Evolutionary conservation across 2,888 invertebrate species (phyloP), one percentile per base, ranked within the genome.

Genomic region (Formica aserva): DNA sequence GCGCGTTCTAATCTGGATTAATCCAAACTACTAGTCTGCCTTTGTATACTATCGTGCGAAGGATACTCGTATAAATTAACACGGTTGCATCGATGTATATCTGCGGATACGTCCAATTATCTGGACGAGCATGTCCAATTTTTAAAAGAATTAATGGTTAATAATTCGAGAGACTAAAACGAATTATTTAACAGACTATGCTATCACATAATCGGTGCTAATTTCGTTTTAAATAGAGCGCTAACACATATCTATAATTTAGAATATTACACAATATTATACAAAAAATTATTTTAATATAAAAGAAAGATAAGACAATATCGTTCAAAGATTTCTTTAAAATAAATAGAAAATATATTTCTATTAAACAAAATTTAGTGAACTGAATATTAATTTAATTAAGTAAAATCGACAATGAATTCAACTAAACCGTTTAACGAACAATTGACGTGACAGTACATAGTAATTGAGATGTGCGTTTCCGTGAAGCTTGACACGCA

Each of bases 1-100:
- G 90, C 87, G 67, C 88, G 88, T 88, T 88, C 92, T 92, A 92
- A 92, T 92, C 92, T 90, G 92, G 92, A 92, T 92, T 91, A 92
- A 88, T 85, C 81, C 88, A 85, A 86, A 84, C 87, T 52, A 52
- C 48, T 80, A 82, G 88, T 77, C 62, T 78, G 80, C 88, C 87
- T 87, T 90, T 88, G 85, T 88, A 88, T 89, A 85, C 87, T 86
- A 84, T 45, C 45, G 45, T 57, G 32, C 67, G 13, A 69, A 60
- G 69, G 71, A 84, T 83, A 86, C 45, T 74, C 84, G 71, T 66
- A 85, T 69, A 77, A n/a, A 38, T 63, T 63, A 48, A n/a, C 48
- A 26, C 63, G 29, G 63, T 29, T 38, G 18, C 29, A 45, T 35
- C n/a, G 11, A 62, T 18, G 26, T 48, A 32, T 35, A 35, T 32